Base-by-base conservation (phyloP, 2,113 vertebrate genomes). In the Merops nubicus region DNA sequence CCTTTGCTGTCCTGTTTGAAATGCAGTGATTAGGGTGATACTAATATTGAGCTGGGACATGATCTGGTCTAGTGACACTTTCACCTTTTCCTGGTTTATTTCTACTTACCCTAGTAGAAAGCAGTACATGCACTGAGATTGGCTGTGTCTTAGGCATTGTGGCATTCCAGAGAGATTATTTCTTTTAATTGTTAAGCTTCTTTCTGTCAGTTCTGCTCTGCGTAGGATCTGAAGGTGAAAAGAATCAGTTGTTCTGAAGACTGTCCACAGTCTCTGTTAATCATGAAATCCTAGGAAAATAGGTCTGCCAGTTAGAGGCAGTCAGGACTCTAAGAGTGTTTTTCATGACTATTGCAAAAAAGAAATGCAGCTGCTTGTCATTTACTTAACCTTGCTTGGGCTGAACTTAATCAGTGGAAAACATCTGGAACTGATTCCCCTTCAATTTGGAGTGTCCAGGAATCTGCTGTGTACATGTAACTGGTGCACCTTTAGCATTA, bases 361-460 rank as follows among this genome's bases (percentile, higher is more conserved):
- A 83, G 53, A 69, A 91, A 93, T 87, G 69, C 87, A 95, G 80
- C 87, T 96, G 95, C 77, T 95, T 89, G 73, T 92, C 94, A 89
- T 95, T 96, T 95, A 79, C 51, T 85, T 92, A 96, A 96, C 89
- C 89, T 96, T 89, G 60, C 65, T 76, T 22, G 10, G 43, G 33
- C 69, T 95, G 64, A 85, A 87, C 85, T 94, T 75, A 87, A 85
- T 96, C 87, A 89, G 73, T 64, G 29, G 62, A 89, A 89, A 92
- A 92, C 95, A 97, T 91, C 87, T 96, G 95, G 93, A 95, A 92
- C 87, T 78, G 74, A 92, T 97, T 94, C 51, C 43, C 11, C 15
- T 87, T 97, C 91, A 70, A 6, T 82, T 82, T 92, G 48, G 69
- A 94, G 81, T 60, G 86, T 72, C 59, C 51, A 36, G 38, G 91